Percentiles rank a stretch among this genome's conserved stretches.
Evolutionary conservation across 2,797 vertebrate genomes (phyloP).

Genomic region (Tokudaia tokunoshimensis): DNA sequence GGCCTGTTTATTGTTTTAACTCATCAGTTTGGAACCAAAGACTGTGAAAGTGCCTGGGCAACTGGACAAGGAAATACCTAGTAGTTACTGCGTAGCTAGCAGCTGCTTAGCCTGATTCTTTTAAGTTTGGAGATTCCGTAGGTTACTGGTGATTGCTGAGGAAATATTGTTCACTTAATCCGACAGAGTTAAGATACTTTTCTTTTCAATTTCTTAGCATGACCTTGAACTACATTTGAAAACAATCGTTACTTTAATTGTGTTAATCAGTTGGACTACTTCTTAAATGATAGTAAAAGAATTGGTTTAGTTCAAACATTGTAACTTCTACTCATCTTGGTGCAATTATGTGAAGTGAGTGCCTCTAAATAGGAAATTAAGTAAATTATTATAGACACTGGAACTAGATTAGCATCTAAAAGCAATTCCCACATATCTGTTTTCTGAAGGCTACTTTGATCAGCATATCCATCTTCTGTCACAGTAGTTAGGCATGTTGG

Average conservation of each 20-base stretch:
- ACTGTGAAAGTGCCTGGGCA: background rate
- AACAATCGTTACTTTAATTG: background rate
- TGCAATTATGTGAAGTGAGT: background rate
- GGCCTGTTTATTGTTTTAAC: background rate
- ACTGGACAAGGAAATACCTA: background rate
- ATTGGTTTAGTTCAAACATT: background rate
- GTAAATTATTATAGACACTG: background rate
- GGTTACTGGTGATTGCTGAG: background rate
- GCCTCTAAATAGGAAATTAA: background rate
- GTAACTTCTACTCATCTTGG: background rate
- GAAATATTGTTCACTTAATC: background rate
- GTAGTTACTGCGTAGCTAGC: background rate
- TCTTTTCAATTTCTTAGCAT: background rate
- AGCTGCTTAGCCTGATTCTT: background rate
- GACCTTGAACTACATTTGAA: background rate
- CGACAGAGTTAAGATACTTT: background rate
- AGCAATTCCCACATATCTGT: background rate
- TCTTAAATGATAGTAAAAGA: background rate
- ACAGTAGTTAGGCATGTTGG: background rate
- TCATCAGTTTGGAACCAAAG: background rate
- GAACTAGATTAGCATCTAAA: no score
- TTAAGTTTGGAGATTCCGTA: background rate
- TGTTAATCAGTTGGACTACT: background rate
- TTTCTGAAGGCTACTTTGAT: background rate
- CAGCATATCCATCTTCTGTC: no score